These are phyloP conservation scores for Antheraea mylitta DNA, from an alignment of 1,140 invertebrate species.

Conservation along the genomic window DNA sequence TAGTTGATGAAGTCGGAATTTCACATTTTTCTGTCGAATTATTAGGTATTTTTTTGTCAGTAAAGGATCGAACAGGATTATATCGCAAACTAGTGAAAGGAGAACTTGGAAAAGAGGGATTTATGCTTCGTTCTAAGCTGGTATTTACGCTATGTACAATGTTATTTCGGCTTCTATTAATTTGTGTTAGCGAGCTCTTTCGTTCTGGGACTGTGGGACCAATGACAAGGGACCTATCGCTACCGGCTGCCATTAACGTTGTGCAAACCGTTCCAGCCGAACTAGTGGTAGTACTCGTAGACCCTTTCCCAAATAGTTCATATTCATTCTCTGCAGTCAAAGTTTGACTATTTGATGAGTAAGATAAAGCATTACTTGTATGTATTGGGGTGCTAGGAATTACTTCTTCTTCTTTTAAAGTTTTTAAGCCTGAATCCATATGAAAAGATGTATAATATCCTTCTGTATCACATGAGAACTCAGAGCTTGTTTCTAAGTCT, in stretches of 20 bases:
- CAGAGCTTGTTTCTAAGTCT: slow-evolving; percentile 94
- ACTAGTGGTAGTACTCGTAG: slow-evolving; percentile 93
- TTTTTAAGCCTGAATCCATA: slow-evolving; percentile 95
- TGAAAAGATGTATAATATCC: slow-evolving; percentile 99
- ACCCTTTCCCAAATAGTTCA: slow-evolving; percentile 92
- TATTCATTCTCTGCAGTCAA: slow-evolving; percentile 90
- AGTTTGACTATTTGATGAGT: slow-evolving; percentile 80
- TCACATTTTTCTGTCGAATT: slow-evolving; percentile 51
- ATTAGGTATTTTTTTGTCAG: slow-evolving; percentile 78
- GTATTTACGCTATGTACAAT: slow-evolving; percentile 75
- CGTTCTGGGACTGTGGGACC: slow-evolving; percentile 87
- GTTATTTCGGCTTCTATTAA: slow-evolving; percentile 65
- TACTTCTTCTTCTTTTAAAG: slow-evolving; percentile 88
- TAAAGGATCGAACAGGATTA: slow-evolving; percentile 77
- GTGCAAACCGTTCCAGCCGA: slow-evolving; percentile 94
- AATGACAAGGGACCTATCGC: slow-evolving; percentile 79
- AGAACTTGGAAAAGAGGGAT: slow-evolving; percentile 60
- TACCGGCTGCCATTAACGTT: slow-evolving; percentile 83
- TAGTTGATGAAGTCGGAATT: slow-evolving; percentile 36
- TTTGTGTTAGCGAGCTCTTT: slow-evolving; percentile 83
- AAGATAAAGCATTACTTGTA: slow-evolving; percentile 81
- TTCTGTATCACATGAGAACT: slow-evolving; percentile 97
- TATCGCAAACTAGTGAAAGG: slow-evolving; percentile 79
- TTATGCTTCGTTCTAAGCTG: slow-evolving; percentile 79
- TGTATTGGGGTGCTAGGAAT: slow-evolving; percentile 82